Percentiles rank a stretch among this genome's conserved stretches.
Evolutionary conservation across 2,797 vertebrate species (phyloP).

Genomic region (Microctenopoma lineatum): DNA sequence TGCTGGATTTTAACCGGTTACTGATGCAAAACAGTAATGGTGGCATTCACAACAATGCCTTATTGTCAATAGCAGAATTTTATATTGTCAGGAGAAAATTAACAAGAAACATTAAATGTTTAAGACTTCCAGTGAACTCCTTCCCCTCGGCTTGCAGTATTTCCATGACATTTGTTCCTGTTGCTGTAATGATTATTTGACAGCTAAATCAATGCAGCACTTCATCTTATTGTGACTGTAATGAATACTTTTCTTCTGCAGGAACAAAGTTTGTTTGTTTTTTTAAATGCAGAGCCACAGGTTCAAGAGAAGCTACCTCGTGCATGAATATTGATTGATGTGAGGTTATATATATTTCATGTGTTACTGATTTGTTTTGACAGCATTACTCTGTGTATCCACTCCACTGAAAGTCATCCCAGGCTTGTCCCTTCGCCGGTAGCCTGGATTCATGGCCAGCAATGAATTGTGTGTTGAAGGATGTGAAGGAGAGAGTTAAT

Average conservation of each 20-base stretch:
- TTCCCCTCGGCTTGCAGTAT: slow-evolving; percentile 23
- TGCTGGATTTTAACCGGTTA: slow-evolving; percentile 36
- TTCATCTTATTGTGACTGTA: slow-evolving; percentile 34
- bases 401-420: slow-evolving; percentile 58
- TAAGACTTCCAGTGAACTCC: slow-evolving; percentile 18
- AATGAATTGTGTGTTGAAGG: slow-evolving; percentile 79
- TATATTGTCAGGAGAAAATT: slow-evolving; percentile 15
- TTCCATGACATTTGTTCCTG: slow-evolving; percentile 31
- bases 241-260: slow-evolving; percentile 31
- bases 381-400: slow-evolving; percentile 64
- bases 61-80: slow-evolving; percentile 32
- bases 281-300: slow-evolving; percentile 39
- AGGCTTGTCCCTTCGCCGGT: slow-evolving; percentile 59
- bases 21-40: slow-evolving; percentile 22
- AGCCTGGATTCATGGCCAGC: slow-evolving; percentile 69
- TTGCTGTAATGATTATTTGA: slow-evolving; percentile 36
- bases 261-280: slow-evolving; percentile 25
- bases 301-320: slow-evolving; percentile 36
- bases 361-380: slow-evolving; percentile 75
- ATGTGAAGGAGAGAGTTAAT: slow-evolving; percentile 87
- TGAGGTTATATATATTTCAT: slow-evolving; percentile 63
- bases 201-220: slow-evolving; percentile 48
- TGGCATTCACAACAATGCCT: slow-evolving; percentile 21
- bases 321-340: slow-evolving; percentile 38
- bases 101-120: slow-evolving; percentile 26